Evolutionary conservation across 1,140 invertebrate species (phyloP).

Genomic region (Oscheius sp.): DNA sequence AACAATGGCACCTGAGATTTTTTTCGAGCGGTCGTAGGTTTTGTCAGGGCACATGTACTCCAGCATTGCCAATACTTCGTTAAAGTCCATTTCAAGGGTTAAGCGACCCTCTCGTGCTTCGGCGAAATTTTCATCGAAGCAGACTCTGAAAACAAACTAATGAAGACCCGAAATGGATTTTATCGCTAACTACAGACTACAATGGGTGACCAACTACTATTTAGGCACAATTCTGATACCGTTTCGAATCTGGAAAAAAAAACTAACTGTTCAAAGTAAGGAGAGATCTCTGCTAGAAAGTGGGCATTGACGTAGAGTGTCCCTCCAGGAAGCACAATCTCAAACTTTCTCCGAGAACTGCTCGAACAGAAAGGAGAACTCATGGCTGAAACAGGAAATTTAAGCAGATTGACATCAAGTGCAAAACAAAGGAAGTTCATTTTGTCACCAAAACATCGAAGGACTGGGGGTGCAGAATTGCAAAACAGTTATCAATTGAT

Average conservation of each 20-base stretch:
- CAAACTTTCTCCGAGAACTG: constrained; percentile 41
- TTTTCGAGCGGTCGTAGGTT: constrained; percentile 25
- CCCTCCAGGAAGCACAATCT: constrained; percentile 36
- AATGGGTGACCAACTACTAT: too few relatives aligned
- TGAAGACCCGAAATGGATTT: too few relatives aligned
- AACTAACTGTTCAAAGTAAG: constrained; percentile 38
- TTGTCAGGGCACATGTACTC: constrained; percentile 44
- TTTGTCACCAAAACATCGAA: too few relatives aligned
- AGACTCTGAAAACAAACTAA: constrained; percentile 20
- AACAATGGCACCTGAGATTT: constrained; percentile 38
- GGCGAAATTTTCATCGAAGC: constrained; percentile 44
- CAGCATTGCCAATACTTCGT: constrained; percentile 43
- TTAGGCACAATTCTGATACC: too few relatives aligned
- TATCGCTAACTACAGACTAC: too few relatives aligned
- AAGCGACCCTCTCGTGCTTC: constrained; percentile 32
- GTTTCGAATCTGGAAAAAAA: too few relatives aligned
- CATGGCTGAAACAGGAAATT: constrained; percentile 21
- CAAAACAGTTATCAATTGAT: too few relatives aligned
- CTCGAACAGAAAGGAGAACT: constrained; percentile 40
- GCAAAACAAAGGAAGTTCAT: too few relatives aligned
- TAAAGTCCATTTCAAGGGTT: constrained; percentile 37
- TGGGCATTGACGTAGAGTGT: constrained; percentile 45
- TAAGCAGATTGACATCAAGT: too few relatives aligned
- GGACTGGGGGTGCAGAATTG: too few relatives aligned
- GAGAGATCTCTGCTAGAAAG: constrained; percentile 47